Base-by-base conservation (phyloP, 2,113 vertebrate species). In the Craseonycteris thonglongyai region DNA sequence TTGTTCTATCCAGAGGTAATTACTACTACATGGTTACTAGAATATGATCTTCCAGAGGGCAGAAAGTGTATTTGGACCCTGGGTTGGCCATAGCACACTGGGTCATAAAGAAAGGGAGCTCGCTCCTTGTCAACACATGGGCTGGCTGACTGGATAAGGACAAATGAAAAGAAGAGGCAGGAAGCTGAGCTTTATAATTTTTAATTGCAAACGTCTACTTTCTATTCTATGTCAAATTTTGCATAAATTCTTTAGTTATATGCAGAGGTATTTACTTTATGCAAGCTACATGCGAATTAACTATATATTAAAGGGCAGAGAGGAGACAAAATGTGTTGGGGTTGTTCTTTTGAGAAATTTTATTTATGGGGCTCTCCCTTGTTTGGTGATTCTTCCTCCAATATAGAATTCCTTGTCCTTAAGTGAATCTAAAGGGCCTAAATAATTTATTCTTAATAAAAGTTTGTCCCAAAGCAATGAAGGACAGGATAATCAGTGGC, bases 361-460 rank as follows among this genome's bases (percentile, higher is more conserved):
- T 79, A 30, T 78, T 40, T 84, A 78, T n/a, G n/a, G 35, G 13
- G 14, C 5, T 58, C n/a, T 38, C 40, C 26, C 16, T 90, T 51
- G 12, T 83, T 59, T 28, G 15, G 12, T 21, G 71, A 9, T 83
- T 76, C 28, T 79, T 82, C n/a, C 30, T 78, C 35, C n/a, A 33
- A 33, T n/a, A 54, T 90, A 56, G 82, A 90, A 79, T 68, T 78
- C 56, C 16, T 59, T 78, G 76, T 88, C 24, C 8, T 78, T 28
- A 66, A 92, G 33, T 38, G 19, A 93, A 68, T 65, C 69, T 33
- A 78, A 68, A 42, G 33, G 11, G 13, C 76, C 12, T 33, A 83
- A 83, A 45, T 54, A 92, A 42, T 92, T 94, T 61, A 18, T 42
- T 92, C n/a, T 71, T 89, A 66, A 83, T 51, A 65, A 85, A 84